These are phyloP conservation scores for Bothrops jararaca DNA, from an alignment of 2,113 vertebrate genomes.

Conservation along the genomic window DNA sequence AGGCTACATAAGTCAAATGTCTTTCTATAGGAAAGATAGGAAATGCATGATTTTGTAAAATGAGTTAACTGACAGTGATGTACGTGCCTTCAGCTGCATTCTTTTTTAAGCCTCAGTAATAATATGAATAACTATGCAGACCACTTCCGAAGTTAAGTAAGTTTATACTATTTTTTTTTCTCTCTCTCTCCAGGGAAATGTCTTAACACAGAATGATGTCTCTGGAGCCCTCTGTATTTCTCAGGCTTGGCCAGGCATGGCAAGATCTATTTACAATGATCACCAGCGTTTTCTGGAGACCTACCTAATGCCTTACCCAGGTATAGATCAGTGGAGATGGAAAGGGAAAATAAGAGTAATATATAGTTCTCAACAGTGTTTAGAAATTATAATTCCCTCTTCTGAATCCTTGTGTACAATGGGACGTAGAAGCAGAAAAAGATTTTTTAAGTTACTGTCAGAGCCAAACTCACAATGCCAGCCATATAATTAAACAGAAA, in stretches of 20 bases:
- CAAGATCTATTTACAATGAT: slow-evolving; percentile 76
- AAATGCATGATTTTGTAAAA: neutral
- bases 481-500: neutral
- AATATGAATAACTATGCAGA: neutral
- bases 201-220: slow-evolving; percentile 60
- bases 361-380: neutral
- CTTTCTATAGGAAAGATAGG: neutral
- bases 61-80: neutral
- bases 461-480: neutral
- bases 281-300: slow-evolving; percentile 77
- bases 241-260: slow-evolving; percentile 79
- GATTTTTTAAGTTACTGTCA: neutral
- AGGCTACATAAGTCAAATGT: neutral
- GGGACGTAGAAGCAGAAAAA: neutral
- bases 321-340: slow-evolving; percentile 51
- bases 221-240: slow-evolving; percentile 80
- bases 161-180: neutral
- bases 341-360: rapidly evolving
- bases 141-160: neutral
- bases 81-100: neutral
- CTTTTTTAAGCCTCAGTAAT: neutral
- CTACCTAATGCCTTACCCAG: slow-evolving; percentile 73
- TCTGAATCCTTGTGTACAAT: neutral
- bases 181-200: slow-evolving; percentile 62
- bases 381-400: neutral